A percentile compares a stretch with the other conserved stretches of the same genome.
Evolutionary conservation across 2,888 invertebrate species (phyloP).

Genomic region (Aleiodes testaceus): DNA sequence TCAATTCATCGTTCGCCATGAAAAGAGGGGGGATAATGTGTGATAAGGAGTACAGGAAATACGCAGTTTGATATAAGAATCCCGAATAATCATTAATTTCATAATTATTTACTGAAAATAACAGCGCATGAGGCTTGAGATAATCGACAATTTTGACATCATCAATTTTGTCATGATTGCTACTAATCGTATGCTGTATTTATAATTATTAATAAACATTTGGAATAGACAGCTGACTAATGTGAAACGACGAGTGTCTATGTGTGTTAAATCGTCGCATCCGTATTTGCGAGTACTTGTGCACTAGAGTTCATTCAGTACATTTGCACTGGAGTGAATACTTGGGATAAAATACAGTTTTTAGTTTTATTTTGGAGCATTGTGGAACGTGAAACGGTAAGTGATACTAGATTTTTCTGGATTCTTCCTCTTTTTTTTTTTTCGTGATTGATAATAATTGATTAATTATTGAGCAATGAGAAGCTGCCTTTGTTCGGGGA

Average conservation of each 20-base stretch:
- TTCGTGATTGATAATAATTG: too few relatives aligned
- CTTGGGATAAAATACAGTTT: too few relatives aligned
- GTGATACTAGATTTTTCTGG: too few relatives aligned
- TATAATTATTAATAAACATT: slow-evolving; percentile 29
- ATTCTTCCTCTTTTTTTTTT: too few relatives aligned
- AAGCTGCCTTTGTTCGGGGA: too few relatives aligned
- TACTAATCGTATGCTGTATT: neutral
- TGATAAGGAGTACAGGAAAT: slow-evolving; percentile 13
- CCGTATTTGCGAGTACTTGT: slow-evolving; percentile 51
- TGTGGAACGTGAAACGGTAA: too few relatives aligned
- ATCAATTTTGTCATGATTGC: neutral
- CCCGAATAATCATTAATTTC: neutral
- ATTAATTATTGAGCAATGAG: too few relatives aligned
- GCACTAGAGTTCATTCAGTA: slow-evolving; percentile 46
- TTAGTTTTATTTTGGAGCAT: too few relatives aligned
- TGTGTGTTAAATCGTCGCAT: slow-evolving; percentile 8
- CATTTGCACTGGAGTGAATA: neutral
- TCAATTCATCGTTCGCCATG: slow-evolving; percentile 3
- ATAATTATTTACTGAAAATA: too few relatives aligned
- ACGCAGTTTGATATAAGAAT: neutral
- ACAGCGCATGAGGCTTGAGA: too few relatives aligned
- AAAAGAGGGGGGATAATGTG: slow-evolving; percentile 11
- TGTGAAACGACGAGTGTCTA: slow-evolving; percentile 32
- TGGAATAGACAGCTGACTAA: slow-evolving; percentile 54
- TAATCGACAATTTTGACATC: too few relatives aligned